Percentiles rank a stretch among this genome's conserved stretches.
phyloP scores from a whole-genome alignment of 2,888 invertebrate species.

The Penaeus monodon region DNA sequence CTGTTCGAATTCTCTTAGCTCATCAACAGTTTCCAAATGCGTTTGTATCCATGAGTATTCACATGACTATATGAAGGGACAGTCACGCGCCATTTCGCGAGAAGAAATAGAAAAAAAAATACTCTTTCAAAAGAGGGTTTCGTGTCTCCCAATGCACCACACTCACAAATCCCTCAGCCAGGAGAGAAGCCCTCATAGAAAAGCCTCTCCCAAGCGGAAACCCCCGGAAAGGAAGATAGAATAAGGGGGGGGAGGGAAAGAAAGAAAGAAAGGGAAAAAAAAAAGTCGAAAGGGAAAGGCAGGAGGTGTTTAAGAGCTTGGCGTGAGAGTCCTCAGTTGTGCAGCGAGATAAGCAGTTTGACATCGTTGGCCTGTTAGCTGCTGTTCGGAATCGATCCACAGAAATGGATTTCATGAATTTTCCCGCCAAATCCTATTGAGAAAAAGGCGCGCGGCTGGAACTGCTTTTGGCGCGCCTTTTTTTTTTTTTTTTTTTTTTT shows the following conservation, averaged over 20 bases:
- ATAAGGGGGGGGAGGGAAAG: neutral
- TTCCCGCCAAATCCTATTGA: slow-evolving; percentile 61
- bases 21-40: too few relatives aligned
- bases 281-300: neutral
- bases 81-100: too few relatives aligned
- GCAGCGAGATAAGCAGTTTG: slow-evolving; percentile 32
- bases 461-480: slow-evolving; percentile 16
- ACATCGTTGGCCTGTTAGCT: slow-evolving; percentile 47
- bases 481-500: neutral
- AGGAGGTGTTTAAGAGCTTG: neutral
- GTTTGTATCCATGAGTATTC: too few relatives aligned
- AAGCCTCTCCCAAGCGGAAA: slow-evolving; percentile 4
- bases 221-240: neutral
- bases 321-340: slow-evolving; percentile 18
- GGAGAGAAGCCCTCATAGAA: slow-evolving; percentile 4
- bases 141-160: too few relatives aligned
- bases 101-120: too few relatives aligned
- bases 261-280: neutral
- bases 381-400: slow-evolving; percentile 52
- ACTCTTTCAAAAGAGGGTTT: too few relatives aligned
- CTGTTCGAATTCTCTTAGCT: neutral
- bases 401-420: slow-evolving; percentile 63
- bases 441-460: slow-evolving; percentile 28
- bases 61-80: too few relatives aligned
- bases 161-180: too few relatives aligned